A percentile compares a stretch with the other conserved stretches of the same genome.
phyloP scores from a whole-genome alignment of 1,140 invertebrate genomes.

The Orchesella cincta region DNA sequence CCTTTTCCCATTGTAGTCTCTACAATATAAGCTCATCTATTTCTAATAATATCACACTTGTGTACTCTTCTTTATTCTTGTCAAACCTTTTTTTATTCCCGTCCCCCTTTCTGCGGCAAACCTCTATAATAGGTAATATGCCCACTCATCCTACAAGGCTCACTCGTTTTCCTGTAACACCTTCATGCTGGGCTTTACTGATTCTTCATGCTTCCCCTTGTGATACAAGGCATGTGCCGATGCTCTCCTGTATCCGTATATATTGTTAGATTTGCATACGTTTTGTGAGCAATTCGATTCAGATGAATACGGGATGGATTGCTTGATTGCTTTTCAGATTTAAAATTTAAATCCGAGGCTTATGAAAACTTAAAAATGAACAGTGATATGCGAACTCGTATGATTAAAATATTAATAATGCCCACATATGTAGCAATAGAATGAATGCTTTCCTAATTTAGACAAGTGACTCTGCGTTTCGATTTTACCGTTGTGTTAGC shows the following conservation, averaged over 20 bases:
- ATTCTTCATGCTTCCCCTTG: background rate
- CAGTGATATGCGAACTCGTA: background rate
- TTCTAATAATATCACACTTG: slow-evolving; percentile 29
- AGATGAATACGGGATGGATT: too few species aligned
- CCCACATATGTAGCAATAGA: too few species aligned
- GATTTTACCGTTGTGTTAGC: background rate
- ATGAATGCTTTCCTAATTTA: background rate
- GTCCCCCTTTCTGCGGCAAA: slow-evolving; percentile 18
- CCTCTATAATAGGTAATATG: background rate
- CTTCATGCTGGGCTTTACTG: background rate
- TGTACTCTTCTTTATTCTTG: slow-evolving; percentile 26
- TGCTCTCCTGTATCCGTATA: background rate
- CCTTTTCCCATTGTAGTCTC: background rate
- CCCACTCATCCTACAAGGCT: background rate
- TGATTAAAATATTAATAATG: too few species aligned
- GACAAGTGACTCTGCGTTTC: background rate
- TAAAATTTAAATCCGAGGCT: background rate
- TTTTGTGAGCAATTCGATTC: background rate
- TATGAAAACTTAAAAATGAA: background rate
- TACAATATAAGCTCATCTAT: slow-evolving; percentile 4
- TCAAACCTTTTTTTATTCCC: background rate
- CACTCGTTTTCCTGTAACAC: slow-evolving; percentile 12
- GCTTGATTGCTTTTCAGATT: background rate
- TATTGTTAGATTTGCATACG: background rate
- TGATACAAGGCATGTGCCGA: background rate